Evolutionary conservation across 2,113 vertebrate genomes (phyloP).

Genomic region (Oncorhynchus clarkii): DNA sequence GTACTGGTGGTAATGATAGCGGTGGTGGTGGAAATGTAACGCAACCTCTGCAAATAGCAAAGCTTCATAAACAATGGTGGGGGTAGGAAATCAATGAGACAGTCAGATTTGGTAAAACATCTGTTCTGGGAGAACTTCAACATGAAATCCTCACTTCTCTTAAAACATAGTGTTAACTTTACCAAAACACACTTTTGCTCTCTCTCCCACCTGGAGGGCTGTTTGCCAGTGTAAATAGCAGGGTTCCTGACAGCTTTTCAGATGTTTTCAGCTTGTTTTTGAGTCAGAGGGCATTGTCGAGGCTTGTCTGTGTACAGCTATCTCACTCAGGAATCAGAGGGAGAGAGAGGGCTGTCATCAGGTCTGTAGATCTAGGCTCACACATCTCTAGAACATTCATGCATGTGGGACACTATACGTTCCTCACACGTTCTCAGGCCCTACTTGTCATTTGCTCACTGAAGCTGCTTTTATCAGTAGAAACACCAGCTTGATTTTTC

Average conservation of each 20-base stretch:
- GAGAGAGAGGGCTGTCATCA: not conserved
- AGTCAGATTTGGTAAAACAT: not conserved
- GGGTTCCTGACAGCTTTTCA: constrained; percentile 65
- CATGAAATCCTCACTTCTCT: constrained; percentile 19
- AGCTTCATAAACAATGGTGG: no score
- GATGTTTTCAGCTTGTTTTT: constrained; percentile 61
- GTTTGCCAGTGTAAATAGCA: constrained; percentile 57
- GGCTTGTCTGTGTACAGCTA: constrained; percentile 60
- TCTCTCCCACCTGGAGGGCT: constrained; percentile 40
- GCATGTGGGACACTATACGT: not conserved
- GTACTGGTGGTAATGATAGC: no score
- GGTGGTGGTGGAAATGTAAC: no score
- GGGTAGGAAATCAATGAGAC: no score
- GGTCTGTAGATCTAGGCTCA: not conserved
- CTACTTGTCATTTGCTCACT: not conserved
- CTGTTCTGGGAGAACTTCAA: not conserved
- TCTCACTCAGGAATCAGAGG: constrained; percentile 35
- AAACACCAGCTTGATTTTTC: no score
- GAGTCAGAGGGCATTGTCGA: constrained; percentile 40
- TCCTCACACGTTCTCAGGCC: not conserved
- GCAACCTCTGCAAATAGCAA: no score
- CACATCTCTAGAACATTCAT: constrained; percentile 2
- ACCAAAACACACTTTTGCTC: constrained; percentile 32
- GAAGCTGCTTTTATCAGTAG: not conserved
- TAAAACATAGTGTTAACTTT: constrained; percentile 8